Conservation (phyloP, 2,797 vertebrate species). For the Sebastes cheni region DNA sequence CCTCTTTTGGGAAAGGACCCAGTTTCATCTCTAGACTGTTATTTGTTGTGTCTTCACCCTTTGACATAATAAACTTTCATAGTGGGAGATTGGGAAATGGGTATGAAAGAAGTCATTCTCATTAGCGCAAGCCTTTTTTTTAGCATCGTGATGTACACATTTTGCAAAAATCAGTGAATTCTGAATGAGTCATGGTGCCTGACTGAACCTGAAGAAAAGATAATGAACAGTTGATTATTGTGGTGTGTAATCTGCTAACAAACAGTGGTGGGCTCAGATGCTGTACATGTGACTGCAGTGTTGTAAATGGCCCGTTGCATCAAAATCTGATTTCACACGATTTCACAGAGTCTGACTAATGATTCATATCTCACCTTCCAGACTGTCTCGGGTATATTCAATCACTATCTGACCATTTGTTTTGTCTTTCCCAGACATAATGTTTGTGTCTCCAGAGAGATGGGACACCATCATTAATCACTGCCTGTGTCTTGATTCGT, state of each 20-base stretch:
- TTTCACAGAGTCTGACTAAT: constrained; percentile 36
- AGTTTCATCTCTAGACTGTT: constrained; percentile 38
- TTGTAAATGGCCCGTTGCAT: neutral
- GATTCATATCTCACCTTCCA: constrained; percentile 33
- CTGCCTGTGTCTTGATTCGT: constrained; percentile 18
- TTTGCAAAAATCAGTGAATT: constrained; percentile 12
- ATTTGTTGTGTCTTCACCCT: constrained; percentile 30
- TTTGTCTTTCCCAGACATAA: constrained; percentile 22
- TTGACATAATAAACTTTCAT: constrained; percentile 29
- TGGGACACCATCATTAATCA: constrained; percentile 58
- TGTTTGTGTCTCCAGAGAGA: constrained; percentile 12
- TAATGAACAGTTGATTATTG: constrained; percentile 6
- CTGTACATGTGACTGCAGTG: neutral
- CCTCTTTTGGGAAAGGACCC: constrained; percentile 46
- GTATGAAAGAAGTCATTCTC: neutral
- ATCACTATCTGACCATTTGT: constrained; percentile 37
- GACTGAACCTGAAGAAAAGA: constrained; percentile 1
- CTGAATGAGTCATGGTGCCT: neutral
- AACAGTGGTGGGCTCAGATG: neutral
- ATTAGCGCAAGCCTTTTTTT: neutral
- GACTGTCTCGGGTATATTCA: constrained; percentile 11
- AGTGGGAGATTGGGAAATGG: constrained; percentile 19
- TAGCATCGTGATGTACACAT: neutral
- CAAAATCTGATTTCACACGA: neutral
- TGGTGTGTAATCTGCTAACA: neutral